Evolutionary conservation across 2,888 invertebrate genomes (phyloP).

Genomic region (Brachynemurus nebulosus): DNA sequence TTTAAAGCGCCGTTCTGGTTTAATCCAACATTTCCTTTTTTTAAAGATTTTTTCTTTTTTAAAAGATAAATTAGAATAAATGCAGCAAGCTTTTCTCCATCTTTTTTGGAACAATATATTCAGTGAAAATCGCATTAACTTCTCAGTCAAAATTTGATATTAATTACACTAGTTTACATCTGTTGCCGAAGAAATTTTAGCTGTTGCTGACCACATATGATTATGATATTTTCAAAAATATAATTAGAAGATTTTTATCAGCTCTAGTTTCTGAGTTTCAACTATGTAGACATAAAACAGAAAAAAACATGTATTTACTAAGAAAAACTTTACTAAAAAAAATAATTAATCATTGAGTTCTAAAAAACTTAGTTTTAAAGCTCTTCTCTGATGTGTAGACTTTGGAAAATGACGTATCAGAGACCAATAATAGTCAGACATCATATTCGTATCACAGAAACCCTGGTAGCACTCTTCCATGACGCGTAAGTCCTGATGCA

Average conservation of each 20-base stretch:
- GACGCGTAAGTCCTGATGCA: too few species aligned
- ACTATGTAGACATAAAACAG: not conserved
- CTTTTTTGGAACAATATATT: too few species aligned
- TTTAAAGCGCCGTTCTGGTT: too few species aligned
- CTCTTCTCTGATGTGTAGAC: slow-evolving; percentile 7
- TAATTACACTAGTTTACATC: not conserved
- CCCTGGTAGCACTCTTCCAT: too few species aligned
- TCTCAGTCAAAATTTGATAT: too few species aligned
- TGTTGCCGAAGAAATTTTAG: not conserved
- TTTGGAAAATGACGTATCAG: slow-evolving; percentile 8
- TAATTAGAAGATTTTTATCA: not conserved
- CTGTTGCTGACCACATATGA: not conserved
- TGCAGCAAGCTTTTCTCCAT: too few species aligned
- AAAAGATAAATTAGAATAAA: too few species aligned
- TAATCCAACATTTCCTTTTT: too few species aligned
- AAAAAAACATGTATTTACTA: not conserved
- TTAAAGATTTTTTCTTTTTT: too few species aligned
- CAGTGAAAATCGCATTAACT: too few species aligned
- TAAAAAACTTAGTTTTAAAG: slow-evolving; percentile 7
- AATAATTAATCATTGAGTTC: not conserved
- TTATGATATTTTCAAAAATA: not conserved
- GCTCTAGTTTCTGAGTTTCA: not conserved
- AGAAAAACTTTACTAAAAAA: not conserved
- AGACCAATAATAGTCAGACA: slow-evolving; percentile 10
- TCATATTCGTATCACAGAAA: slow-evolving; percentile 9